Evolutionary conservation across 2,113 vertebrate species (phyloP), one percentile per base, ranked within the genome.

Genomic region (Lathamus discolor): DNA sequence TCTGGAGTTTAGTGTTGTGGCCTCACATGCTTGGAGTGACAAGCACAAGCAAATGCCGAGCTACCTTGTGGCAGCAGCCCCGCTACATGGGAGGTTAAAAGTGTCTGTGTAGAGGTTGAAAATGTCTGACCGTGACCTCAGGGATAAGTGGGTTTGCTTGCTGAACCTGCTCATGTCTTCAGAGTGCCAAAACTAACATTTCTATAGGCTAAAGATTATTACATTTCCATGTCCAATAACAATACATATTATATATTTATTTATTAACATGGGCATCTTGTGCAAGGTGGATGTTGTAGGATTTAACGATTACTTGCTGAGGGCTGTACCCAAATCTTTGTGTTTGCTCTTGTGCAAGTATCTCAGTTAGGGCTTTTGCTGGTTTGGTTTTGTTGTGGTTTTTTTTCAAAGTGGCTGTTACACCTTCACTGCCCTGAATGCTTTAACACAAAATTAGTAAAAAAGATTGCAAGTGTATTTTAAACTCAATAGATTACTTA

Each of bases 81-180:
- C 0, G 0, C 13, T 33, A 8, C 7, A 0, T 33, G 28, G 15
- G 4, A 62, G 8, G 29, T 0, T 86, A 69, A 25, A 41, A 73
- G 39, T 23, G 33, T 39, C 51, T n/a, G 0, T 19, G 20, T 7
- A 41, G 27, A 55, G 8, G 35, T 1, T 79, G 72, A 24, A 72
- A 59, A 27, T 41, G n/a, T 27, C 49, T 61, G 19, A 25, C n/a
- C 1, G 1, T 73, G 63, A 35, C 67, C 27, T 4, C 12, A 12
- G 43, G 48, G 51, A 7, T 37, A 11, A 41, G 8, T 13, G 25
- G 29, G 16, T 20, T 27, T 64, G 24, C 23, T 33, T 64, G 23
- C 68, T 83, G 67, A 79, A 17, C 70, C n/a, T 66, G 17, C 49
- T 88, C 7, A 4, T 27, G 16, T 62, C n/a, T 73, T 55, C 55